These are phyloP conservation scores for Uropetala carovei DNA, from an alignment of 2,888 invertebrate species.

Conservation along the genomic window DNA sequence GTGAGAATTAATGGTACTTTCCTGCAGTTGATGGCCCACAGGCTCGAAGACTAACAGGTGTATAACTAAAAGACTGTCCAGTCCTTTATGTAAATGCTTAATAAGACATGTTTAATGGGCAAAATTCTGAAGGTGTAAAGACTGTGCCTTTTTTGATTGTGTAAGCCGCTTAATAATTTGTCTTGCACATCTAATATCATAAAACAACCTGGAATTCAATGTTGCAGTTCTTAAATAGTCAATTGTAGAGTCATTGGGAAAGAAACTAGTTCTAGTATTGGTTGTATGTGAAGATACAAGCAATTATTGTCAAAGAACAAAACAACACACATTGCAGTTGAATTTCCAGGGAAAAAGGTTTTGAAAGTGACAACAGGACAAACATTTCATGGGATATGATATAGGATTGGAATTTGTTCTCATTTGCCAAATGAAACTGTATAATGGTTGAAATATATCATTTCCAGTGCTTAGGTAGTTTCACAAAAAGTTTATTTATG, in stretches of 20 bases:
- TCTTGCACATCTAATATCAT: constrained; percentile 43
- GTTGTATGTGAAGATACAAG: background rate
- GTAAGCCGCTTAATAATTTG: constrained; percentile 59
- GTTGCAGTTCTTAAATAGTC: constrained; percentile 40
- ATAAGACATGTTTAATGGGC: constrained; percentile 52
- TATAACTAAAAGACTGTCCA: constrained; percentile 59
- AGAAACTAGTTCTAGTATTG: constrained; percentile 32
- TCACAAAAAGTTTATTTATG: constrained; percentile 55
- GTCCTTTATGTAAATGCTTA: constrained; percentile 56
- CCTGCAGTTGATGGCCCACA: constrained; percentile 53
- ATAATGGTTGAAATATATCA: constrained; percentile 59
- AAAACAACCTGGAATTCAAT: constrained; percentile 35
- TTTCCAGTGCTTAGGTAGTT: constrained; percentile 63
- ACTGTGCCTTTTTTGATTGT: constrained; percentile 60
- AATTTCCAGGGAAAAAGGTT: constrained; percentile 16
- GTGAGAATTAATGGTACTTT: constrained; percentile 61
- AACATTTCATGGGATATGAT: background rate
- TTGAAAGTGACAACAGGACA: background rate
- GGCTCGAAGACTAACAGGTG: constrained; percentile 41
- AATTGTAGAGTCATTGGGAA: constrained; percentile 42
- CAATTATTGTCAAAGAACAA: background rate
- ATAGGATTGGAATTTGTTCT: constrained; percentile 57
- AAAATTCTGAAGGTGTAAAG: constrained; percentile 57
- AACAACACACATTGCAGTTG: background rate
- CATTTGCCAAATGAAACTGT: constrained; percentile 61